Evolutionary conservation across 2,888 invertebrate species (phyloP).

Genomic region (Aphrophora alni): DNA sequence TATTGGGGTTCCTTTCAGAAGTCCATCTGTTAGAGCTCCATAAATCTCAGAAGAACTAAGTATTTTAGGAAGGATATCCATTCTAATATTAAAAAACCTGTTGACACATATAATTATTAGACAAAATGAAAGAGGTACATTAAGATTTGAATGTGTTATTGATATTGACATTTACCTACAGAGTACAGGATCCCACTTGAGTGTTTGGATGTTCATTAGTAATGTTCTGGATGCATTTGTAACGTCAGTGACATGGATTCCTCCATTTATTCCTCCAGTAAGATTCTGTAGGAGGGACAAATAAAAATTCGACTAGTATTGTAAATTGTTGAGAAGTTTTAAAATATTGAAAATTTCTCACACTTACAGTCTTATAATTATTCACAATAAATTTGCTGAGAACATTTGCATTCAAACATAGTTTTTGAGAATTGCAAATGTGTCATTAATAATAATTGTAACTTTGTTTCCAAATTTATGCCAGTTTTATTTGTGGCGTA

Average conservation of each 20-base stretch:
- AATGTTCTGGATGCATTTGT: conserved; percentile 97
- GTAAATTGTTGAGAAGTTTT: too few species aligned
- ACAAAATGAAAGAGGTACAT: neutral
- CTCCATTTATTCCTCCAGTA: conserved; percentile 68
- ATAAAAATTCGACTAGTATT: too few species aligned
- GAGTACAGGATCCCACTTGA: conserved; percentile 88
- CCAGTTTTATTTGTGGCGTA: too few species aligned
- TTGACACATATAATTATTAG: conserved; percentile 33
- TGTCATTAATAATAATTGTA: too few species aligned
- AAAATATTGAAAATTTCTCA: too few species aligned
- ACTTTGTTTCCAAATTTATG: too few species aligned
- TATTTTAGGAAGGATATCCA: conserved; percentile 84
- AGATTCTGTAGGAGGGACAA: conserved; percentile 68
- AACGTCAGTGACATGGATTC: conserved; percentile 90
- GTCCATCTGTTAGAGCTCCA: conserved; percentile 76
- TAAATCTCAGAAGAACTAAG: conserved; percentile 92
- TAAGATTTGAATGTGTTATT: neutral
- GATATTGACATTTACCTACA: conserved; percentile 61
- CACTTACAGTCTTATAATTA: too few species aligned
- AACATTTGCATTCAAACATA: too few species aligned
- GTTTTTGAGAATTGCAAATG: too few species aligned
- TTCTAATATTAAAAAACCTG: conserved; percentile 86
- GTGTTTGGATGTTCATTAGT: conserved; percentile 89
- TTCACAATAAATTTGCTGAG: too few species aligned
- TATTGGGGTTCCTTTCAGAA: conserved; percentile 81